phyloP scores from a whole-genome alignment of 1,140 invertebrate genomes.

The Rhynchophorus ferrugineus region DNA sequence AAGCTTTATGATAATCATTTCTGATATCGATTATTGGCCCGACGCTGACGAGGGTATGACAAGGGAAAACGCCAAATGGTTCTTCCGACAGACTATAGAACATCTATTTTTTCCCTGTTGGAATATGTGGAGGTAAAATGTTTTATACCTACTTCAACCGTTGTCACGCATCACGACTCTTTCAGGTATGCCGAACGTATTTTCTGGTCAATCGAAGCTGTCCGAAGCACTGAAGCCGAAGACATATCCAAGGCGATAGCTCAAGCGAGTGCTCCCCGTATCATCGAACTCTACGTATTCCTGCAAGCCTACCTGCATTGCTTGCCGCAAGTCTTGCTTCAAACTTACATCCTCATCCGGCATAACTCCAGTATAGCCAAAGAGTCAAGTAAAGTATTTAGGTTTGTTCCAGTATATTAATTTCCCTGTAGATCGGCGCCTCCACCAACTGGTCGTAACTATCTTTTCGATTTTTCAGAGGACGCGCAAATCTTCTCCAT shows the following conservation, averaged over 20 bases:
- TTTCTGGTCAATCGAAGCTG: constrained; percentile 63
- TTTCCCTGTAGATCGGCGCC: too few species aligned
- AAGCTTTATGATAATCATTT: constrained; percentile 46
- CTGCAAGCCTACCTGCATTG: constrained; percentile 68
- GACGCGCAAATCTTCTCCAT: constrained; percentile 56
- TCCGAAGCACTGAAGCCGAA: constrained; percentile 48
- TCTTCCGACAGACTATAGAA: constrained; percentile 47
- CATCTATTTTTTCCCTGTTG: constrained; percentile 57
- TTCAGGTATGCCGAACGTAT: constrained; percentile 56
- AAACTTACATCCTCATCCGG: constrained; percentile 50
- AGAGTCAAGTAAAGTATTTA: constrained; percentile 31
- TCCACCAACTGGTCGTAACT: too few species aligned
- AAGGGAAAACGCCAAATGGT: constrained; percentile 44
- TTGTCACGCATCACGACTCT: neutral
- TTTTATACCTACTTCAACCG: neutral
- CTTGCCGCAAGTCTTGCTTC: constrained; percentile 60
- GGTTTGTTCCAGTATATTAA: neutral
- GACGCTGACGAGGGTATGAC: constrained; percentile 27
- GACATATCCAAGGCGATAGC: constrained; percentile 51
- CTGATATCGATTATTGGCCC: constrained; percentile 47
- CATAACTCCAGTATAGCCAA: constrained; percentile 37
- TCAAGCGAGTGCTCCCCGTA: constrained; percentile 49
- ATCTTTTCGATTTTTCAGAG: constrained; percentile 42
- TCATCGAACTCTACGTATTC: constrained; percentile 63
- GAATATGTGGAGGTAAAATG: constrained; percentile 56